These are phyloP conservation scores for Aphelocoma californica DNA, from an alignment of 2,797 vertebrate genomes.

Conservation along the genomic window DNA sequence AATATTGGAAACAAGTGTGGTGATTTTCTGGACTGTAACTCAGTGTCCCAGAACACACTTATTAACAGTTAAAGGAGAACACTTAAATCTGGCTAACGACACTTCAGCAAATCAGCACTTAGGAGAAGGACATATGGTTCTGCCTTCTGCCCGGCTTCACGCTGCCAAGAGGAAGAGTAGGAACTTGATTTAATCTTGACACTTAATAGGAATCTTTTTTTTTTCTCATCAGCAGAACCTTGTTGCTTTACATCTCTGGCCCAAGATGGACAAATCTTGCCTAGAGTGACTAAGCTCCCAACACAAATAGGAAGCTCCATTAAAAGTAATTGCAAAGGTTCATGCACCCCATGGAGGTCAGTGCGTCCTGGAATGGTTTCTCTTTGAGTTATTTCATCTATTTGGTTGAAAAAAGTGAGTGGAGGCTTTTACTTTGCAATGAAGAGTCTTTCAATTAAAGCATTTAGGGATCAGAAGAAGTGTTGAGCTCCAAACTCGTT, in stretches of 20 bases:
- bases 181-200: constrained; percentile 25
- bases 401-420: neutral
- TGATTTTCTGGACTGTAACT: neutral
- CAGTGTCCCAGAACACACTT: constrained; percentile 35
- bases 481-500: neutral
- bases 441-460: neutral
- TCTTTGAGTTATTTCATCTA: neutral
- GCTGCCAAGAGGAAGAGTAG: constrained; percentile 57
- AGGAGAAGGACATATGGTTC: constrained; percentile 58
- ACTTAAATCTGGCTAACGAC: constrained; percentile 5
- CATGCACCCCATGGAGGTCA: neutral
- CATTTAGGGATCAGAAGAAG: neutral
- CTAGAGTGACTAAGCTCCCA: neutral
- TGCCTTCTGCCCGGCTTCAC: constrained; percentile 53
- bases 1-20: neutral
- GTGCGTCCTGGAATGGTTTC: neutral
- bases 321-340: neutral
- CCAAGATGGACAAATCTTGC: neutral
- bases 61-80: neutral
- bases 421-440: neutral
- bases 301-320: neutral
- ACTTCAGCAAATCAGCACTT: constrained; percentile 38
- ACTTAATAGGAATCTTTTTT: constrained; percentile 10
- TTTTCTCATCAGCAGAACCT: neutral
- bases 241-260: neutral